Conservation (phyloP, 2,113 vertebrate species). For the Typhlomys cinereus region DNA sequence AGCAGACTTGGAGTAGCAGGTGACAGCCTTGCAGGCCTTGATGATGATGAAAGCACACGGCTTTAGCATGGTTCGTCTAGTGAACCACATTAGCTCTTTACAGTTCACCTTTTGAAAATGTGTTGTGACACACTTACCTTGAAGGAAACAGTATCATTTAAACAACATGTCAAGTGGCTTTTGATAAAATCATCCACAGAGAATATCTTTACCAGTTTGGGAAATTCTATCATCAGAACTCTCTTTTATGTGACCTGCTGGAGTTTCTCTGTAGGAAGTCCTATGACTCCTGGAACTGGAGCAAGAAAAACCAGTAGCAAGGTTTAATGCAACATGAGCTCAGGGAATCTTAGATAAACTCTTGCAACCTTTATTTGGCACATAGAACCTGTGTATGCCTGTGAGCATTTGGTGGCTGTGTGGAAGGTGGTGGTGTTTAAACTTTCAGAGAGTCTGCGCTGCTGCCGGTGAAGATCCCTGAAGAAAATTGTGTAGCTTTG, state of each 20-base stretch:
- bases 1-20: not conserved
- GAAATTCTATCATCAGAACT: not conserved
- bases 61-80: not conserved
- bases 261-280: not conserved
- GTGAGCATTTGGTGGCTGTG: too few species aligned
- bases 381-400: not conserved
- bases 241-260: not conserved
- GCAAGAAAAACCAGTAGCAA: conserved; percentile 19
- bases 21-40: not conserved
- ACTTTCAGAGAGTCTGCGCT: not conserved
- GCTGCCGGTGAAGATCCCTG: too few species aligned
- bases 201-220: not conserved
- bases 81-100: not conserved
- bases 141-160: not conserved
- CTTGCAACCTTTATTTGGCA: not conserved
- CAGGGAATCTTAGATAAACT: not conserved
- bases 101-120: not conserved
- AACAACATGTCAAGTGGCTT: not conserved
- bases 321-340: not conserved
- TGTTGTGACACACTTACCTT: not conserved
- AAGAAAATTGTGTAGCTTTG: too few species aligned
- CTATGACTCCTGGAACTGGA: conserved; percentile 4
- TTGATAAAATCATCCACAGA: not conserved
- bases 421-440: not conserved
- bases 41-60: not conserved